These are phyloP conservation scores for Lasiommata megera DNA, from an alignment of 2,888 invertebrate genomes.

Conservation along the genomic window DNA sequence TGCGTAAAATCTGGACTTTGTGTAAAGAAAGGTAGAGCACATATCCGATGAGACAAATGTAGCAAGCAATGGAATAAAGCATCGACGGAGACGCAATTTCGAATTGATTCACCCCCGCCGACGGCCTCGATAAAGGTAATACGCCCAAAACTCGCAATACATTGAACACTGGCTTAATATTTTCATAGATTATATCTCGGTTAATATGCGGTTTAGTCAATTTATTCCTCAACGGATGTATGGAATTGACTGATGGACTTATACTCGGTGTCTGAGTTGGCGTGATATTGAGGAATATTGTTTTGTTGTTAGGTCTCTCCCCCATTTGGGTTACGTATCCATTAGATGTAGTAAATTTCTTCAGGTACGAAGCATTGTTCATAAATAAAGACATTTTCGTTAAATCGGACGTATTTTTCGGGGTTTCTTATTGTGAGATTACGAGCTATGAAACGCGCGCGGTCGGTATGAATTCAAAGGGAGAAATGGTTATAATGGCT, in stretches of 20 bases:
- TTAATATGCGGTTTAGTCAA: conserved; percentile 54
- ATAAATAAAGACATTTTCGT: conserved; percentile 56
- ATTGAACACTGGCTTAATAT: conserved; percentile 69
- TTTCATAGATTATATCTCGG: conserved; percentile 69
- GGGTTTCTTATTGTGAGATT: conserved; percentile 22
- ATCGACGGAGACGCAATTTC: conserved; percentile 77
- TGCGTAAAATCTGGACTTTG: conserved; percentile 82
- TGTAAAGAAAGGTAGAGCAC: conserved; percentile 83
- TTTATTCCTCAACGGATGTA: conserved; percentile 59
- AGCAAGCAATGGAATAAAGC: conserved; percentile 80
- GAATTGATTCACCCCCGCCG: conserved; percentile 73
- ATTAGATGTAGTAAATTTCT: conserved; percentile 52
- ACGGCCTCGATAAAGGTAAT: conserved; percentile 80
- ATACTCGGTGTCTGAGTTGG: conserved; percentile 56
- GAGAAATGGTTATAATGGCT: conserved; percentile 46
- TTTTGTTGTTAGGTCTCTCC: conserved; percentile 53
- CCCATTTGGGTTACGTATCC: conserved; percentile 55
- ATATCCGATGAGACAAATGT: conserved; percentile 73
- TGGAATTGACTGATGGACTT: conserved; percentile 51
- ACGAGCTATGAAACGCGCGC: conserved; percentile 33
- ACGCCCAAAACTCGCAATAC: conserved; percentile 81
- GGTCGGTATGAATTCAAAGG: conserved; percentile 40
- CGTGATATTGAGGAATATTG: conserved; percentile 66
- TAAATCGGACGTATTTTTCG: conserved; percentile 18
- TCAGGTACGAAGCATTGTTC: conserved; percentile 50